phyloP scores from a whole-genome alignment of 2,113 vertebrate genomes.

The Lamprologus ornatipinnis region DNA sequence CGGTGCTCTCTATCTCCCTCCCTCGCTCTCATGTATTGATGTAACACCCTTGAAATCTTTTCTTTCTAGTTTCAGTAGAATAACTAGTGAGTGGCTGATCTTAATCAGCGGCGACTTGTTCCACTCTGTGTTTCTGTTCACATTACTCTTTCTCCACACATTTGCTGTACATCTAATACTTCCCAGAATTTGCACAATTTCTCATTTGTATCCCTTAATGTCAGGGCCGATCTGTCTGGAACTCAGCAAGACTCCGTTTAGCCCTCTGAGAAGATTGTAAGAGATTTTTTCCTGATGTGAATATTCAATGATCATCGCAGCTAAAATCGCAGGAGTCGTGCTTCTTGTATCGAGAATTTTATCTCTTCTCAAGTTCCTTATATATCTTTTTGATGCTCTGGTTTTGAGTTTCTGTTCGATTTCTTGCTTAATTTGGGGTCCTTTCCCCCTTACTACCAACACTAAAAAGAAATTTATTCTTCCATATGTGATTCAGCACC shows the following conservation, averaged over 20 bases:
- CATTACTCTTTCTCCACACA: not conserved
- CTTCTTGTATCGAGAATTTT: not conserved
- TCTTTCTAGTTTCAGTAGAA: conserved; percentile 33
- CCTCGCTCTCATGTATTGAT: conserved; percentile 36
- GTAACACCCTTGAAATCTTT: conserved; percentile 59
- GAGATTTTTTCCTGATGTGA: not conserved
- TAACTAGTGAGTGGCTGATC: conserved; percentile 35
- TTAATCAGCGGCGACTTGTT: conserved; percentile 25
- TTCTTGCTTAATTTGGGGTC: not conserved
- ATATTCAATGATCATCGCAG: conserved; percentile 22
- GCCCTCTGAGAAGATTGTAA: conserved; percentile 2
- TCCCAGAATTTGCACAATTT: conserved; percentile 21
- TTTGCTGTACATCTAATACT: conserved; percentile 15
- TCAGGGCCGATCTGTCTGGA: conserved; percentile 24
- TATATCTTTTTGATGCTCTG: not conserved
- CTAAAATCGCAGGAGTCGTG: conserved; percentile 1
- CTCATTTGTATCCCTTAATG: conserved; percentile 40
- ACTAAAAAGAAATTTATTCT: not conserved
- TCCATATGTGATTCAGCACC: not conserved
- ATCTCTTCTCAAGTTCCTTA: not conserved
- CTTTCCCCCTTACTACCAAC: not conserved
- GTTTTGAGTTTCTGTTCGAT: not conserved
- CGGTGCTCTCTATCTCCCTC: conserved; percentile 1
- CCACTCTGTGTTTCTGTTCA: conserved; percentile 21
- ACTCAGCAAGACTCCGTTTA: conserved; percentile 4